Evolutionary conservation across 2,797 vertebrate species (phyloP).

Genomic region (Galagoides demidoff): DNA sequence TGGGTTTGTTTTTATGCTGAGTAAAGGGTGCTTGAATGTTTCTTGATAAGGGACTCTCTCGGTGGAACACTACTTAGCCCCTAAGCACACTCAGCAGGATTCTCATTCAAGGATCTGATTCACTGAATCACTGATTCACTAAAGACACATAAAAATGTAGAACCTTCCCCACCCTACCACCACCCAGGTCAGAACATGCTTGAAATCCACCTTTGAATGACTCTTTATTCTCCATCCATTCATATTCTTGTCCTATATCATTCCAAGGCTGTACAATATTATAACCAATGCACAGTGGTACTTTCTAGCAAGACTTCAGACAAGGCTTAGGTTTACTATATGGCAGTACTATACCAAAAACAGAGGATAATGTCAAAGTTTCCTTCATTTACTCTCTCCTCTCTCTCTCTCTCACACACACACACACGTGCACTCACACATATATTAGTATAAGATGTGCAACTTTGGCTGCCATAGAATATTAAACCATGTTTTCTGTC

Average conservation of each 20-base stretch:
- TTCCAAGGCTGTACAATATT: slow-evolving; percentile 7
- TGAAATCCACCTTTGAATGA: slow-evolving; percentile 44
- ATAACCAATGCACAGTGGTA: slow-evolving; percentile 16
- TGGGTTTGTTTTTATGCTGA: background rate
- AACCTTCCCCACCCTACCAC: background rate
- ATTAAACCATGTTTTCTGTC: slow-evolving; percentile 91
- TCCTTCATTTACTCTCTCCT: slow-evolving; percentile 31
- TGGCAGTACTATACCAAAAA: background rate
- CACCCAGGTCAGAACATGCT: background rate
- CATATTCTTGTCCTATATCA: background rate
- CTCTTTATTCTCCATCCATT: slow-evolving; percentile 34
- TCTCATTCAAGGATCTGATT: background rate
- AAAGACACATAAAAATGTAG: background rate
- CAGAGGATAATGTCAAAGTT: slow-evolving; percentile 66
- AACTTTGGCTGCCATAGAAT: slow-evolving; percentile 85
- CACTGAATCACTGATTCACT: background rate
- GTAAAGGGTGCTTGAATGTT: background rate
- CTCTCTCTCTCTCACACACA: background rate
- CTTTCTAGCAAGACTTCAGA: slow-evolving; percentile 51
- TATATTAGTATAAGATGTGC: slow-evolving; percentile 59
- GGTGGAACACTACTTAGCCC: background rate
- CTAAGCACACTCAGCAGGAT: background rate
- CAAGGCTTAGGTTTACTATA: slow-evolving; percentile 44
- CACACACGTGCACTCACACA: background rate
- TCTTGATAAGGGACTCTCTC: background rate